Conservation (phyloP, 2,797 vertebrate species). For the Crax fasciolata region DNA sequence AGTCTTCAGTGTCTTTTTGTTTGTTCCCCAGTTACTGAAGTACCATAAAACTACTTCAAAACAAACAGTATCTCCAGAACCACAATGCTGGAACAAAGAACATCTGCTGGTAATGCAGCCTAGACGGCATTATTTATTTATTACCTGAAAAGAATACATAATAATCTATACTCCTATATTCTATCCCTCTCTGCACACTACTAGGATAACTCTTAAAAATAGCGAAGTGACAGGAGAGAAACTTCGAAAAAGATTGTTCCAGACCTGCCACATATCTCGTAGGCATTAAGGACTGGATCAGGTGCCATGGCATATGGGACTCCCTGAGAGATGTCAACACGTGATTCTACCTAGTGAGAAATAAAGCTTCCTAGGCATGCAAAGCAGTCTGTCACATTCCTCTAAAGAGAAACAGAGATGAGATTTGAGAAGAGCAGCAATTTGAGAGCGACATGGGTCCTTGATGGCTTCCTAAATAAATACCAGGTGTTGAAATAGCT, state of each 20-base stretch:
- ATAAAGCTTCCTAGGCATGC: neutral
- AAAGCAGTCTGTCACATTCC: conserved; percentile 1
- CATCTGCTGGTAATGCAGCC: neutral
- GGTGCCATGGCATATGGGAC: conserved; percentile 37
- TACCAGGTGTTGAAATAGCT: conserved; percentile 48
- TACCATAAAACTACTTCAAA: neutral
- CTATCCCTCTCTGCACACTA: neutral
- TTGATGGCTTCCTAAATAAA: conserved; percentile 9
- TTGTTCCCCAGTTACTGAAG: neutral
- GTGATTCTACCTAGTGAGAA: neutral
- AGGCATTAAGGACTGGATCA: neutral
- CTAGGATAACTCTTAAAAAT: neutral
- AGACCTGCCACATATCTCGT: neutral
- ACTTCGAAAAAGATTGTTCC: neutral
- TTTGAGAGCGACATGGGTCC: conserved; percentile 21
- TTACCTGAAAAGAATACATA: neutral
- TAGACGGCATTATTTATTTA: conserved; percentile 15
- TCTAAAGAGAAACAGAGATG: neutral
- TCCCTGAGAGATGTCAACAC: conserved; percentile 8
- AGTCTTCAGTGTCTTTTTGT: neutral
- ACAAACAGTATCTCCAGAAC: neutral
- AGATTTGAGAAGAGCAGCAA: neutral
- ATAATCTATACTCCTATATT: neutral
- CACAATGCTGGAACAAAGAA: neutral
- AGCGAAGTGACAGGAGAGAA: neutral